Evolutionary conservation across 2,113 vertebrate genomes (phyloP).

Genomic region (Thunnus maccoyii): DNA sequence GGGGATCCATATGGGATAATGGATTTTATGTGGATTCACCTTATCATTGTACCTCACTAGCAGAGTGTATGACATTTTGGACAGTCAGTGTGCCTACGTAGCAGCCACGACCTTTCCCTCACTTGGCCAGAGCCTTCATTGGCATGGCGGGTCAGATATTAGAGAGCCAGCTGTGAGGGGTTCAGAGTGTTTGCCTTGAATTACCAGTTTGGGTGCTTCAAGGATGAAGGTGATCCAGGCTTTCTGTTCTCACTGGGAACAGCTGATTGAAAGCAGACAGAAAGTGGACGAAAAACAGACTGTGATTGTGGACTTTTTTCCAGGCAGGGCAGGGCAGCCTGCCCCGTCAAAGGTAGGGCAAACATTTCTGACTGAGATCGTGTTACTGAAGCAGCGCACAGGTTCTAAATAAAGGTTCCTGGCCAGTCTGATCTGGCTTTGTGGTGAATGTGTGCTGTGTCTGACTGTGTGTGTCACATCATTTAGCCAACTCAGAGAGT

Average conservation of each 20-base stretch:
- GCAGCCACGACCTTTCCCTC: slow-evolving; percentile 34
- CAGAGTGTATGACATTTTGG: background rate
- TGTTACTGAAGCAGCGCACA: slow-evolving; percentile 55
- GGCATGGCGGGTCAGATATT: slow-evolving; percentile 3
- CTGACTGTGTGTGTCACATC: slow-evolving; percentile 11
- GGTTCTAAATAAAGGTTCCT: slow-evolving; percentile 73
- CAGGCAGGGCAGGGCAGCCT: background rate
- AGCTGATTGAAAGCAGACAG: slow-evolving; percentile 2
- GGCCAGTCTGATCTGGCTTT: slow-evolving; percentile 65
- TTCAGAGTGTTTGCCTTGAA: slow-evolving; percentile 27
- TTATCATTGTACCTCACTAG: background rate
- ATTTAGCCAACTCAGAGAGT: background rate
- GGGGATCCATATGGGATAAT: background rate
- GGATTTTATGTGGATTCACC: slow-evolving; percentile 22
- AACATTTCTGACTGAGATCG: slow-evolving; percentile 62
- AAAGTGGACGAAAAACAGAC: background rate
- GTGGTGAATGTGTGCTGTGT: slow-evolving; percentile 32
- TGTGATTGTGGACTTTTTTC: too few species aligned
- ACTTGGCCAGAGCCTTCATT: slow-evolving; percentile 6
- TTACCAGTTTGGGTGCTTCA: slow-evolving; percentile 11
- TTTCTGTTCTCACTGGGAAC: slow-evolving; percentile 6
- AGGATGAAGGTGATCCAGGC: slow-evolving; percentile 5
- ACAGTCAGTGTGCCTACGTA: background rate
- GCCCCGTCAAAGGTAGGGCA: slow-evolving; percentile 53
- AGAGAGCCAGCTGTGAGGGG: slow-evolving; percentile 6